These are phyloP conservation scores for Papilio elwesi DNA, from an alignment of 2,888 invertebrate species.

Conservation along the genomic window DNA sequence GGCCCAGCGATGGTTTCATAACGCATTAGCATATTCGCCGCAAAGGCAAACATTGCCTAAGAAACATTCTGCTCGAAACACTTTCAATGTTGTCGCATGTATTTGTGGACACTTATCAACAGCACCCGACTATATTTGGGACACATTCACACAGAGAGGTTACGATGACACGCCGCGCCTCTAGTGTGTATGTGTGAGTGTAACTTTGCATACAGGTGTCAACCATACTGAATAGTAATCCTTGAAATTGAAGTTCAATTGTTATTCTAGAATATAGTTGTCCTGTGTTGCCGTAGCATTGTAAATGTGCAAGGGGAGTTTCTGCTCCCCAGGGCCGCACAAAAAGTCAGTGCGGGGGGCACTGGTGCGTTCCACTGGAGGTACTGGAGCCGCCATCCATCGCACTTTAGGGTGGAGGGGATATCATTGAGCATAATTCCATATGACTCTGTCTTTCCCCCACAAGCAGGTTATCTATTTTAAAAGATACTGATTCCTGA, in stretches of 20 bases:
- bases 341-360: too few relatives aligned
- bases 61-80: slow-evolving; percentile 32
- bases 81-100: slow-evolving; percentile 19
- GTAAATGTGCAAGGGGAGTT: too few relatives aligned
- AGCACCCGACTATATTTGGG: slow-evolving; percentile 27
- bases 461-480: too few relatives aligned
- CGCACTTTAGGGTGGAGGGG: too few relatives aligned
- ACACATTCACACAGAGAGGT: neutral
- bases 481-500: too few relatives aligned
- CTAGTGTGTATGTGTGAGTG: neutral
- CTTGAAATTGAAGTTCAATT: neutral
- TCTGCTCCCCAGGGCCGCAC: too few relatives aligned
- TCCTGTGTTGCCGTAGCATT: too few relatives aligned
- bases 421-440: too few relatives aligned
- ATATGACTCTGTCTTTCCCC: too few relatives aligned
- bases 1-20: slow-evolving; percentile 37
- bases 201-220: neutral
- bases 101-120: slow-evolving; percentile 30
- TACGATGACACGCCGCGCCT: neutral
- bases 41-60: slow-evolving; percentile 41
- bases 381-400: too few relatives aligned
- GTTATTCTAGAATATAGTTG: too few relatives aligned
- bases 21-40: slow-evolving; percentile 41
- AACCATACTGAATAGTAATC: neutral
- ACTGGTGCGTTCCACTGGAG: too few relatives aligned